A percentile compares a stretch with the other conserved stretches of the same genome.
These are phyloP conservation scores for Pangasius macronema DNA, from an alignment of 2,797 vertebrate species.

Conservation along the genomic window DNA sequence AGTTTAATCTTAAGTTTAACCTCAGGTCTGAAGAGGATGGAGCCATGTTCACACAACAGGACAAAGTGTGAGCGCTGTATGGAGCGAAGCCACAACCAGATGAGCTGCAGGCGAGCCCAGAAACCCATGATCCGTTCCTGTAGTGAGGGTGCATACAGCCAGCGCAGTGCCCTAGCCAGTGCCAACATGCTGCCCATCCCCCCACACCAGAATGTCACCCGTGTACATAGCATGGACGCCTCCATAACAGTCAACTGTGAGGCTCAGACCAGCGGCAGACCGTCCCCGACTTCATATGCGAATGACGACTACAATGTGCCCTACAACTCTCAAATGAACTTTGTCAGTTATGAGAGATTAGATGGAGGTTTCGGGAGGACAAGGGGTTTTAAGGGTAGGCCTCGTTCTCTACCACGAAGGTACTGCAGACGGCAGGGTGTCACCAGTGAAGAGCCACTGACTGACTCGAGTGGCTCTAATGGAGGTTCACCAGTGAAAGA, in stretches of 20 bases:
- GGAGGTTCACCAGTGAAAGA: conserved; percentile 61
- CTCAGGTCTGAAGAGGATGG: conserved; percentile 75
- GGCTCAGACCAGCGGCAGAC: conserved; percentile 64
- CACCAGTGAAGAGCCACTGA: conserved; percentile 67
- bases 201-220: conserved; percentile 60
- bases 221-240: conserved; percentile 73
- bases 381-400: conserved; percentile 76
- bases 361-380: conserved; percentile 75
- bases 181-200: conserved; percentile 55
- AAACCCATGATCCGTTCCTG: conserved; percentile 87
- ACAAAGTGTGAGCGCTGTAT: conserved; percentile 76
- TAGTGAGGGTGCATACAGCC: conserved; percentile 83
- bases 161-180: conserved; percentile 58
- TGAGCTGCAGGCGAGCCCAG: conserved; percentile 67
- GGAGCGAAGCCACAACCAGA: conserved; percentile 68
- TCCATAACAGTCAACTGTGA: conserved; percentile 58
- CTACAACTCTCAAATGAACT: conserved; percentile 66
- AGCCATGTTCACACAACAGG: conserved; percentile 77
- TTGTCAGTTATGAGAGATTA: conserved; percentile 63
- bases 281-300: conserved; percentile 61
- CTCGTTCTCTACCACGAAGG: conserved; percentile 70
- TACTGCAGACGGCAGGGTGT: conserved; percentile 80
- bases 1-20: conserved; percentile 8
- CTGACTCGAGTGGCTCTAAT: conserved; percentile 65
- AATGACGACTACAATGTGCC: conserved; percentile 68